Base-by-base conservation (phyloP, 2,888 invertebrate species). In the Euphydryas editha region DNA sequence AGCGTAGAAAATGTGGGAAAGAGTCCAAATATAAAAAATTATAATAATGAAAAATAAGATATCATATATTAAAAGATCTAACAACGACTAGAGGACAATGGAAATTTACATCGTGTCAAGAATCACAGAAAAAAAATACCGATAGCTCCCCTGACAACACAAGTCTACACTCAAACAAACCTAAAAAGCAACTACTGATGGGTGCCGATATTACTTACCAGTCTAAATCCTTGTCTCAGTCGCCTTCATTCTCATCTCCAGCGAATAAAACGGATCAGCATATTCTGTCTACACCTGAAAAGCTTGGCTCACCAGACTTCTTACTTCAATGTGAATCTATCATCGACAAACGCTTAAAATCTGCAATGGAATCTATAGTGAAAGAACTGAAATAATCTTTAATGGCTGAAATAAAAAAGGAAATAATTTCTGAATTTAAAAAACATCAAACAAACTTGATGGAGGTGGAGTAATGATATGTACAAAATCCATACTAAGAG, bases 1-100 rank as follows among this genome's bases (percentile, higher is more conserved):
- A n/a, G n/a, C n/a, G n/a, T n/a, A n/a, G n/a, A n/a, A n/a, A n/a
- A n/a, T n/a, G n/a, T n/a, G n/a, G n/a, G n/a, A n/a, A n/a, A n/a
- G n/a, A n/a, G n/a, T n/a, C n/a, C n/a, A n/a, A n/a, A n/a, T n/a
- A n/a, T n/a, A n/a, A n/a, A n/a, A n/a, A n/a, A n/a, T n/a, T n/a
- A n/a, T n/a, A n/a, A n/a, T n/a, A n/a, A n/a, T n/a, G n/a, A n/a
- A n/a, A n/a, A n/a, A n/a, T n/a, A n/a, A n/a, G n/a, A n/a, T n/a
- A n/a, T n/a, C n/a, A n/a, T n/a, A n/a, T n/a, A 15, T 20, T 21
- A 7, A 51, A 51, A 30, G 24, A 51, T 21, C n/a, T 30, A 5
- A 21, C 21, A 30, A 11, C 51, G 20, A 24, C 51, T 20, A 51
- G 51, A 51, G 51, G 24, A 20, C 51, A 51, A 51, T 51, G 51